Evolutionary conservation across 2,113 vertebrate species (phyloP), one percentile per base, ranked within the genome.

Genomic region (Bucco capensis): DNA sequence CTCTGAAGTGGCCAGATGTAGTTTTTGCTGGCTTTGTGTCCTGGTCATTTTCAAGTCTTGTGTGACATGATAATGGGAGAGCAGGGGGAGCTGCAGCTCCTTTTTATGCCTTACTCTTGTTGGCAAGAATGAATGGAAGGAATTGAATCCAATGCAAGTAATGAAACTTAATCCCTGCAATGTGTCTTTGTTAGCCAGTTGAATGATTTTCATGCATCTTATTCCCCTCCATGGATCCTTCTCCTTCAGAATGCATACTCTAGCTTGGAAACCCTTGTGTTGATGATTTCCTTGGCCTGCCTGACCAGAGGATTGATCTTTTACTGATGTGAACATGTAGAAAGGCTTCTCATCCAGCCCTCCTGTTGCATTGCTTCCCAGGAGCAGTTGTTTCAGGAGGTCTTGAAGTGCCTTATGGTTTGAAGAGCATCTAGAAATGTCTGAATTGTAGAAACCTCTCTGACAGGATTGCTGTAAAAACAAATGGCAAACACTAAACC

Each of bases 391-490:
- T 85, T 96, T 95, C 95, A 93, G 64, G 53, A 96, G 94, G 88
- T 89, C 72, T 73, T 83, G 25, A 96, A 94, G 92, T 97, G 97
- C 96, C 94, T 96, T 96, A 78, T n/a, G 5, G 89, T 96, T 96
- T 95, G 87, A 91, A 95, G 92, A 93, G 24, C 89, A 33, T 86
- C 84, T 96, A 84, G 57, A 93, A 96, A 95, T 85, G 33, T 87
- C 75, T 61, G 69, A 70, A 88, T 97, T n/a, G 84, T 91, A 92
- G 47, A 88, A n/a, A 46, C 93, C 54, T 78, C 49, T 88, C 49
- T 95, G 94, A 91, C 78, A 80, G 72, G 96, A 82, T 97, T 97
- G 83, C 89, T 95, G 96, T 96, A 93, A 95, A n/a, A 95, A 90
- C 86, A 86, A 93, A 87, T 83, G 75, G 58, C 69, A 92, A 95